Evolutionary conservation across 2,113 vertebrate genomes (phyloP).

Genomic region (Halcyon malimbica): DNA sequence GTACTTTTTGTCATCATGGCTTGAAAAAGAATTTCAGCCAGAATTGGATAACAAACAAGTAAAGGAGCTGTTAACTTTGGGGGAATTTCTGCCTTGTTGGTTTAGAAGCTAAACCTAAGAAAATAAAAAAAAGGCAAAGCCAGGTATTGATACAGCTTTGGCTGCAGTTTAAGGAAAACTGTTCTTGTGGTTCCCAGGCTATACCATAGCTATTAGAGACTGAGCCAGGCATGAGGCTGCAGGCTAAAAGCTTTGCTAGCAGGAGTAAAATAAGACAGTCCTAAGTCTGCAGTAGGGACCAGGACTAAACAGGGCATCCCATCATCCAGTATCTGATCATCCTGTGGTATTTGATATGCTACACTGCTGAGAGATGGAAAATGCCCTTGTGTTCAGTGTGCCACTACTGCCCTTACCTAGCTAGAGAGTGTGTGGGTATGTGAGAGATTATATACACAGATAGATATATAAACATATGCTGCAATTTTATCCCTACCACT

Average conservation of each 20-base stretch:
- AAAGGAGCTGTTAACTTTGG: background rate
- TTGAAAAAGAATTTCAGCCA: background rate
- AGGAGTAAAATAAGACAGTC: background rate
- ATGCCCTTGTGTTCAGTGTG: background rate
- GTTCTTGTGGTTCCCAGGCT: background rate
- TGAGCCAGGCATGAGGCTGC: background rate
- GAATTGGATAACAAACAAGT: background rate
- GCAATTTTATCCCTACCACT: background rate
- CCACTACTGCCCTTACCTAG: background rate
- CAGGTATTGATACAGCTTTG: background rate
- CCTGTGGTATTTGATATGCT: rapidly evolving
- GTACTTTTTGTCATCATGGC: background rate
- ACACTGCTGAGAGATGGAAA: background rate
- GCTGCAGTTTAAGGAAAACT: background rate
- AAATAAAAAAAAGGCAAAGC: background rate
- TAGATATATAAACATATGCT: too few relatives aligned
- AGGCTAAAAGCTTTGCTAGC: background rate
- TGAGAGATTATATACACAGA: too few relatives aligned
- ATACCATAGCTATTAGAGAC: background rate
- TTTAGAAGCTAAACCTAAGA: background rate
- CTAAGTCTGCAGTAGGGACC: background rate
- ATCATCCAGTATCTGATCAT: background rate
- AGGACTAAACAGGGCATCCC: background rate
- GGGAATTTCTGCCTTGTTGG: background rate
- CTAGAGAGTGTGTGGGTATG: too few relatives aligned